These are phyloP conservation scores for Yponomeuta evonymella DNA, from an alignment of 2,888 invertebrate species.

Conservation along the genomic window DNA sequence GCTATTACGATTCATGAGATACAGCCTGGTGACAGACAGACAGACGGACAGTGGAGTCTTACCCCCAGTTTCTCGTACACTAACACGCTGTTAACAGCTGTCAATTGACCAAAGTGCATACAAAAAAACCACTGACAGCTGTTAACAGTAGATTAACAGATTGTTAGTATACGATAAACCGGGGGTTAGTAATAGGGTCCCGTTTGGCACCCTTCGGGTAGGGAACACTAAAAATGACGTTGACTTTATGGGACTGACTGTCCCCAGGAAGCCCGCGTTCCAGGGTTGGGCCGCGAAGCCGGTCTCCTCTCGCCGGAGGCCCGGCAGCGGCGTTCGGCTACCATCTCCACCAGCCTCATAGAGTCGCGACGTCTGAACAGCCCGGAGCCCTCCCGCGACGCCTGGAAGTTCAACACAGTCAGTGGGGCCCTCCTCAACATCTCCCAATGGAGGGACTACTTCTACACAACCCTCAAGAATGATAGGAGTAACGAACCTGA, in stretches of 20 bases:
- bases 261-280: constrained; percentile 38
- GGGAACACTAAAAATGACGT: no score
- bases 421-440: constrained; percentile 58
- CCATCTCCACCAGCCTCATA: constrained; percentile 27
- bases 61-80: no score
- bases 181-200: no score
- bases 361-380: constrained; percentile 38
- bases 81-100: no score
- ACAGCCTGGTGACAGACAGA: no score
- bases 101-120: no score
- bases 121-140: no score
- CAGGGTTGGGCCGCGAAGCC: constrained; percentile 35
- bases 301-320: constrained; percentile 54
- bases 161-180: no score
- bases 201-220: no score
- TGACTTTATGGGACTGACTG: not conserved
- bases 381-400: constrained; percentile 37
- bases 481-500: not conserved
- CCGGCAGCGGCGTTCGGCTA: constrained; percentile 48
- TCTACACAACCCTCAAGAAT: constrained; percentile 22
- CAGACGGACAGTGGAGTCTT: no score
- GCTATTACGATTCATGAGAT: no score
- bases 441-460: constrained; percentile 54
- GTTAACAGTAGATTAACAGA: no score
- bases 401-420: constrained; percentile 65